Evolutionary conservation across 1,140 invertebrate genomes (phyloP).

Genomic region (Dreissena rostriformis): DNA sequence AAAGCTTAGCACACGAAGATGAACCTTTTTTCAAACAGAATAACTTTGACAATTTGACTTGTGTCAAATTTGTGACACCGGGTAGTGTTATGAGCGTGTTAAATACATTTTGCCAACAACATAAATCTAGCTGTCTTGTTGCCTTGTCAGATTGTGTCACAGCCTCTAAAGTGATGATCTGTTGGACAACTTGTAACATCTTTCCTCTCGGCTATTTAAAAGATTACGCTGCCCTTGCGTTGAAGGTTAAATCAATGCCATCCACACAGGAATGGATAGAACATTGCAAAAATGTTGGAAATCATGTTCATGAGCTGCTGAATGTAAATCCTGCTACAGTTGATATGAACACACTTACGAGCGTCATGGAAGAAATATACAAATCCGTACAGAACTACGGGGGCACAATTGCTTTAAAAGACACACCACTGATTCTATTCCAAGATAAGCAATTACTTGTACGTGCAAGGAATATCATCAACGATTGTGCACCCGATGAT

Average conservation of each 20-base stretch:
- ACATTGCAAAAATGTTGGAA: constrained; percentile 40
- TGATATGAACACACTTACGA: not conserved
- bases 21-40: not conserved
- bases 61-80: constrained; percentile 58
- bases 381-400: constrained; percentile 14
- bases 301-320: constrained; percentile 9
- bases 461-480: constrained; percentile 60
- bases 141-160: too few relatives aligned
- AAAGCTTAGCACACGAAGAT: constrained; percentile 10
- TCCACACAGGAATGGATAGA: not conserved
- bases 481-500: constrained; percentile 53
- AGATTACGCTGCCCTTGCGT: too few relatives aligned
- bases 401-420: not conserved
- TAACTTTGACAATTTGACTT: constrained; percentile 19
- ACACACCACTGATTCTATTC: constrained; percentile 54
- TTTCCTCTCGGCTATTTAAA: too few relatives aligned
- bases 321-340: not conserved
- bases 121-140: too few relatives aligned
- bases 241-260: too few relatives aligned
- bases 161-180: too few relatives aligned
- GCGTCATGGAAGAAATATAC: constrained; percentile 54
- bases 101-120: too few relatives aligned
- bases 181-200: too few relatives aligned
- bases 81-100: not conserved
- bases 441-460: constrained; percentile 55